Conservation (phyloP, 2,797 vertebrate species). For the Syngnathus acus region DNA sequence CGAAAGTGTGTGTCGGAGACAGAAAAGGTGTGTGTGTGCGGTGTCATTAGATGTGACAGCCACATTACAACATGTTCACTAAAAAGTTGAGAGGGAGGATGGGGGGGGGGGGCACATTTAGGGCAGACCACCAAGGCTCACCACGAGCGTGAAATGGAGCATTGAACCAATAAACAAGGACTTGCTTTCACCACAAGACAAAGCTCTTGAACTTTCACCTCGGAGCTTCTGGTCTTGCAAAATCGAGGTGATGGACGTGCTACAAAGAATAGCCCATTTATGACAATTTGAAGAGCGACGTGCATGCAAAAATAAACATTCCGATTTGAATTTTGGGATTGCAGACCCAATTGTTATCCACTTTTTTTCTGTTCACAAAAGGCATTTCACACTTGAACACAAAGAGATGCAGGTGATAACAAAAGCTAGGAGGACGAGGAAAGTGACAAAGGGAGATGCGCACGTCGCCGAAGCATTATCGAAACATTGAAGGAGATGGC, state of each 20-base stretch:
- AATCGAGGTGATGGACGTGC: slow-evolving; percentile 24
- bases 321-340: not conserved
- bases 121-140: slow-evolving; percentile 14
- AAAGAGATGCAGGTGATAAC: slow-evolving; percentile 1
- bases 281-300: slow-evolving; percentile 30
- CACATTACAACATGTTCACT: slow-evolving; percentile 36
- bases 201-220: slow-evolving; percentile 47
- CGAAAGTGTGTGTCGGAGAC: slow-evolving; percentile 11
- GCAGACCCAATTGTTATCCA: not conserved
- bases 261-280: slow-evolving; percentile 36
- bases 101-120: slow-evolving; percentile 24
- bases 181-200: slow-evolving; percentile 25
- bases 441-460: slow-evolving; percentile 26
- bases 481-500: slow-evolving; percentile 26
- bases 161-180: slow-evolving; percentile 44
- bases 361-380: not conserved
- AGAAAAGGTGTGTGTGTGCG: slow-evolving; percentile 9
- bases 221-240: slow-evolving; percentile 35
- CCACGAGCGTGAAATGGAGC: slow-evolving; percentile 16
- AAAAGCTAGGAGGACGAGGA: slow-evolving; percentile 10
- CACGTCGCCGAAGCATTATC: slow-evolving; percentile 14
- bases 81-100: slow-evolving; percentile 28
- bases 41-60: slow-evolving; percentile 54
- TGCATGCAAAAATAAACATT: slow-evolving; percentile 12
- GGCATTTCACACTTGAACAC: not conserved